These are phyloP conservation scores for Trididemnum miniatum DNA, from an alignment of 23 tunicate species.

Conservation along the genomic window DNA sequence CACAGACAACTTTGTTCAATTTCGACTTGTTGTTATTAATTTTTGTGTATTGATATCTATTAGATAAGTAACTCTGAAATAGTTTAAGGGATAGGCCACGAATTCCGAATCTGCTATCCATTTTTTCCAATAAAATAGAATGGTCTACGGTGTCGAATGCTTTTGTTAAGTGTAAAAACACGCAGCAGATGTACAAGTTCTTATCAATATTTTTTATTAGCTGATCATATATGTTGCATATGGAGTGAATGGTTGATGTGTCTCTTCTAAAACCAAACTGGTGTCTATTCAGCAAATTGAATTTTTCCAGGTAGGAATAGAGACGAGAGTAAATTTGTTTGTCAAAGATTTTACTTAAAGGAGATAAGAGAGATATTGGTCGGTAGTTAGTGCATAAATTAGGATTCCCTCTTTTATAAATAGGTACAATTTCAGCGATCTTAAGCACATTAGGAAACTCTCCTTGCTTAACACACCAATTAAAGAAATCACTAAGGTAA, in stretches of 20 bases:
- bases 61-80: not conserved
- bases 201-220: not conserved
- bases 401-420: not conserved
- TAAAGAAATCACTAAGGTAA: not conserved
- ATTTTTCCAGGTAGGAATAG: not conserved
- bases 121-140: no score
- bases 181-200: not conserved
- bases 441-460: not conserved
- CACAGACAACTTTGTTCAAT: not conserved
- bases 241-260: not conserved
- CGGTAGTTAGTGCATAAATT: not conserved
- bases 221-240: not conserved
- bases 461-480: not conserved
- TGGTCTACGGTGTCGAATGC: no score
- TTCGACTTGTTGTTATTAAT: not conserved
- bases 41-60: not conserved
- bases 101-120: not conserved
- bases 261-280: not conserved
- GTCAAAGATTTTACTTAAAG: not conserved
- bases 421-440: not conserved
- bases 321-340: not conserved
- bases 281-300: not conserved
- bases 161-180: no score
- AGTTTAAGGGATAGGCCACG: not conserved
- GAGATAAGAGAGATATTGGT: not conserved